Evolutionary conservation across 2,888 invertebrate genomes (phyloP).

Genomic region (Oeneis ivallda): DNA sequence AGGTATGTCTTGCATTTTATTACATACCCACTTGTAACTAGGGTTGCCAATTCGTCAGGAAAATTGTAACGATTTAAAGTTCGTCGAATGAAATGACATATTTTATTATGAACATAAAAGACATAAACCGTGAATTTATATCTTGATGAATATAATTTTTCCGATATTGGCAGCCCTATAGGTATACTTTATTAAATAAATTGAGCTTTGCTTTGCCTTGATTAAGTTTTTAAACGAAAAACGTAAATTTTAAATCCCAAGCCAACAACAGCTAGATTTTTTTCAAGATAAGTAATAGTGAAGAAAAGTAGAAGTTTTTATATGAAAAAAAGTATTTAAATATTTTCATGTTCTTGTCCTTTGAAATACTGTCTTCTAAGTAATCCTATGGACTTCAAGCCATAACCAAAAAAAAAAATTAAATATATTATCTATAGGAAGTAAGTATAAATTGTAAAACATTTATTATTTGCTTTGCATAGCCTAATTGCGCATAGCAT

Average conservation of each 20-base stretch:
- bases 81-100: neutral
- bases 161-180: neutral
- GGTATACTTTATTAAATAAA: neutral
- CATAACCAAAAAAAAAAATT: neutral
- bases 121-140: no score
- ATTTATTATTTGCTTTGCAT: constrained; percentile 9
- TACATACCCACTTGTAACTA: neutral
- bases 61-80: neutral
- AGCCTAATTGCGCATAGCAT: constrained; percentile 30
- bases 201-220: neutral
- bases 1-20: no score
- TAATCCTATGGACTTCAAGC: neutral
- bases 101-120: neutral
- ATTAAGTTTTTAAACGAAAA: neutral
- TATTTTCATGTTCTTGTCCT: no score
- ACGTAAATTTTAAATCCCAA: neutral
- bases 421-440: neutral
- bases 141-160: neutral
- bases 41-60: neutral
- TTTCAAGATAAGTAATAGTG: no score
- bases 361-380: no score
- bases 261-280: no score
- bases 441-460: neutral
- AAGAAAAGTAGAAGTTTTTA: no score
- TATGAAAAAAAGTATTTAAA: no score